Percentiles rank a stretch among this genome's conserved stretches.
Evolutionary conservation across 2,113 vertebrate species (phyloP).

Genomic region (Fregetta grallaria): DNA sequence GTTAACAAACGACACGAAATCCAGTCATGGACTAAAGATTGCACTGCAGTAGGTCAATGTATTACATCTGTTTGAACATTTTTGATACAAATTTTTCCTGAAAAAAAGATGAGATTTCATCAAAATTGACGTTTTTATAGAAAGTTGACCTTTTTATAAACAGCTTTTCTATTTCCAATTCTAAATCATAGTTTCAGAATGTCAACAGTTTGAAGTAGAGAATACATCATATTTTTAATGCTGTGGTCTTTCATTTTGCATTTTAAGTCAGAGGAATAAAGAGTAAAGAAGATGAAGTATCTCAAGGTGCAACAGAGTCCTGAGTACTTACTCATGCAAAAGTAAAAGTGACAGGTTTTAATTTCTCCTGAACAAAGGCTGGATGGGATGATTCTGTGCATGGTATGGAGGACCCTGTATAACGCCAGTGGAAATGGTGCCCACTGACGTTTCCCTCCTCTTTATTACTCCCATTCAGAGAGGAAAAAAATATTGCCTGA

Average conservation of each 20-base stretch:
- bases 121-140: background rate
- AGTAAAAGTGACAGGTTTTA: slow-evolving; percentile 2
- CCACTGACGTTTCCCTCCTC: background rate
- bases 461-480: background rate
- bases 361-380: background rate
- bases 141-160: background rate
- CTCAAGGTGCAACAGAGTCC: background rate
- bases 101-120: background rate
- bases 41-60: background rate
- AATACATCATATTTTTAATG: background rate
- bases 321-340: background rate
- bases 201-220: background rate
- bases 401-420: background rate
- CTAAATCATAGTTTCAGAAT: background rate
- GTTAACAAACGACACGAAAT: background rate
- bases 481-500: background rate
- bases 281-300: background rate
- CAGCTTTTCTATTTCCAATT: background rate
- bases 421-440: background rate
- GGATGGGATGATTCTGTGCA: background rate
- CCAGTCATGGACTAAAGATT: background rate
- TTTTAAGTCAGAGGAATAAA: background rate
- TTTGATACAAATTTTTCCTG: background rate
- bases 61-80: background rate
- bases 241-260: background rate